These are phyloP conservation scores for Acronicta aceris DNA, from an alignment of 2,888 invertebrate species.

Conservation along the genomic window DNA sequence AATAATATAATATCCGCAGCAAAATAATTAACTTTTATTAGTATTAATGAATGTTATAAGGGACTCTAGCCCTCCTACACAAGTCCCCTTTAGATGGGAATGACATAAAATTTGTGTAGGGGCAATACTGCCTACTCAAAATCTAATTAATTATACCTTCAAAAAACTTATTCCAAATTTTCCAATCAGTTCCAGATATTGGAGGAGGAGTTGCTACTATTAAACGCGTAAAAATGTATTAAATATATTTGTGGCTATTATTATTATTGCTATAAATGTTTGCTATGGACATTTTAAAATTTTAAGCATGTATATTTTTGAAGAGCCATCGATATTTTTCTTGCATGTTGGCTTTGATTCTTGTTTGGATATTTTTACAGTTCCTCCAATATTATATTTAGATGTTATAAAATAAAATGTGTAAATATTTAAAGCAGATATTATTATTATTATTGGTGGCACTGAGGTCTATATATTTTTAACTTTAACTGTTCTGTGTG, in stretches of 20 bases:
- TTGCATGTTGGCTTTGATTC: conserved; percentile 48
- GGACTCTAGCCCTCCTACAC: too few relatives aligned
- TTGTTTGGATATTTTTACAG: conserved; percentile 17
- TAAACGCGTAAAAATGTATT: conserved; percentile 72
- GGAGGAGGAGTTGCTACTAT: conserved; percentile 83
- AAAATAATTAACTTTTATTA: too few relatives aligned
- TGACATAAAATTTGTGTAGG: too few relatives aligned
- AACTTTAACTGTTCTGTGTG: conserved; percentile 4
- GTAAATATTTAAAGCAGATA: conserved; percentile 23
- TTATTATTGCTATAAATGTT: conserved; percentile 64
- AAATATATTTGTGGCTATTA: conserved; percentile 62
- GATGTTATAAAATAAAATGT: not conserved
- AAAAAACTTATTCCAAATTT: conserved; percentile 49
- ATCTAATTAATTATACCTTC: conserved; percentile 9
- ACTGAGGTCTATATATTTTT: not conserved
- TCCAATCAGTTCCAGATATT: conserved; percentile 79
- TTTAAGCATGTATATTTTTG: conserved; percentile 44
- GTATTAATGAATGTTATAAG: too few relatives aligned
- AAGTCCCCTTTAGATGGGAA: too few relatives aligned
- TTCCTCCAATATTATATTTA: not conserved
- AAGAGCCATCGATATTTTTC: conserved; percentile 11
- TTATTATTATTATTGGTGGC: too few relatives aligned
- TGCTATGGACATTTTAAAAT: conserved; percentile 53
- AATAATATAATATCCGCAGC: too few relatives aligned
- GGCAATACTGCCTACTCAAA: conserved; percentile 7